Conservation (phyloP, 2,888 invertebrate genomes). For the Lasioglossum calceatum region DNA sequence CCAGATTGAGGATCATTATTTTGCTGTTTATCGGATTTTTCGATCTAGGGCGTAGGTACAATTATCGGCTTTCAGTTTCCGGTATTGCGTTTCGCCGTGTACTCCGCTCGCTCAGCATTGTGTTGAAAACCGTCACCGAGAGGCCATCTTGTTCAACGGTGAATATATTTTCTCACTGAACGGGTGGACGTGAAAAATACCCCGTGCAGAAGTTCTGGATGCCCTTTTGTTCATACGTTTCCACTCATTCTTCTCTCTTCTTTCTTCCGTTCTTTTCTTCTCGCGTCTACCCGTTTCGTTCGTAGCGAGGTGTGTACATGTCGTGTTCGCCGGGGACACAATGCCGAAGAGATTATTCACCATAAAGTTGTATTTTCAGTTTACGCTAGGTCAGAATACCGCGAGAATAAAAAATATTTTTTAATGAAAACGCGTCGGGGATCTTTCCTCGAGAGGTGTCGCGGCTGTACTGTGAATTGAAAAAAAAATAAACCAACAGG, state of each 20-base stretch:
- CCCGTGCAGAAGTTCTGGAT: conserved; percentile 33
- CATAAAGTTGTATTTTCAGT: conserved; percentile 60
- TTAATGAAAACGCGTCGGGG: conserved; percentile 21
- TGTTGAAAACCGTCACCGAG: conserved; percentile 31
- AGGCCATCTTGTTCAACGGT: conserved; percentile 43
- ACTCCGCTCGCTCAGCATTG: conserved; percentile 39
- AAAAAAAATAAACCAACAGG: neutral
- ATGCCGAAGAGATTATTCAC: conserved; percentile 48
- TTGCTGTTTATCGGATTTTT: conserved; percentile 47
- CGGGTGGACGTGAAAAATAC: conserved; percentile 56
- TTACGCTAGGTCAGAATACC: conserved; percentile 7
- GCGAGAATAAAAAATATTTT: conserved; percentile 17
- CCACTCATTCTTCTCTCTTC: conserved; percentile 16
- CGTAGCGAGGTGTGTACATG: neutral
- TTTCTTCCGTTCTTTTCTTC: conserved; percentile 18
- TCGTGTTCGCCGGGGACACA: conserved; percentile 26
- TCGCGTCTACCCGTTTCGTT: conserved; percentile 11
- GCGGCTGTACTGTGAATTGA: neutral
- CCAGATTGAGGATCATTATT: conserved; percentile 34
- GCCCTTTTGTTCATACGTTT: conserved; percentile 52
- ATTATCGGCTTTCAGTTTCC: conserved; percentile 61
- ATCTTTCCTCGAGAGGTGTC: neutral
- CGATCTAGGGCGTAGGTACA: conserved; percentile 40
- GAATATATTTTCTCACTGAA: conserved; percentile 47
- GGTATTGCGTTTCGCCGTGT: conserved; percentile 36